A percentile compares a stretch with the other conserved stretches of the same genome.
Conservation (phyloP, 2,888 invertebrate species). For the Criorhina ranunculi region DNA sequence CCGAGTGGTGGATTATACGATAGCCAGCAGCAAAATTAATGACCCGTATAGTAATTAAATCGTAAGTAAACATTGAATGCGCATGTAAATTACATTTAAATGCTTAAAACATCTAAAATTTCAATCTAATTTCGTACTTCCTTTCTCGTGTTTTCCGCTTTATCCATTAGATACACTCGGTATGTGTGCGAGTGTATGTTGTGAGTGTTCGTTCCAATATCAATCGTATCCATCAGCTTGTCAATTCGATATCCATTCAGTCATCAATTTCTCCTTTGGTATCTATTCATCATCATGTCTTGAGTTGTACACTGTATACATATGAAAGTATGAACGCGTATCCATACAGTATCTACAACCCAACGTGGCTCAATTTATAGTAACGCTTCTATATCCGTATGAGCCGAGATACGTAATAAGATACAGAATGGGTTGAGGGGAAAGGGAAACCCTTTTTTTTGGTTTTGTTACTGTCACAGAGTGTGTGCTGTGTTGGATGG, state of each 20-base stretch:
- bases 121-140: constrained; percentile 70
- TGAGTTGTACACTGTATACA: constrained; percentile 50
- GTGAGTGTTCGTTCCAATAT: constrained; percentile 62
- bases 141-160: constrained; percentile 40
- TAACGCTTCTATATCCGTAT: constrained; percentile 12
- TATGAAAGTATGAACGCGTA: not conserved
- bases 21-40: constrained; percentile 45
- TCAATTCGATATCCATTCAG: constrained; percentile 77
- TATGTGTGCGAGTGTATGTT: constrained; percentile 15
- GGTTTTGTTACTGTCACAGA: constrained; percentile 40
- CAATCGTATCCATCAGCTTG: constrained; percentile 76
- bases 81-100: constrained; percentile 69
- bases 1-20: constrained; percentile 11
- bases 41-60: constrained; percentile 66
- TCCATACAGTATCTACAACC: not conserved
- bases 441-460: constrained; percentile 33
- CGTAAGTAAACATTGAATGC: constrained; percentile 57
- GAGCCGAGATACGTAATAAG: constrained; percentile 49
- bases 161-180: constrained; percentile 3
- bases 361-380: constrained; percentile 13
- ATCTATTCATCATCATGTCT: constrained; percentile 77
- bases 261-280: constrained; percentile 75
- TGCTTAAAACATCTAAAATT: constrained; percentile 31
- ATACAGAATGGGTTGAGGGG: constrained; percentile 44
- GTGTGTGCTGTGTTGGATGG: not conserved